Evolutionary conservation across 2,797 vertebrate species (phyloP).

Genomic region (Iguana delicatissima): DNA sequence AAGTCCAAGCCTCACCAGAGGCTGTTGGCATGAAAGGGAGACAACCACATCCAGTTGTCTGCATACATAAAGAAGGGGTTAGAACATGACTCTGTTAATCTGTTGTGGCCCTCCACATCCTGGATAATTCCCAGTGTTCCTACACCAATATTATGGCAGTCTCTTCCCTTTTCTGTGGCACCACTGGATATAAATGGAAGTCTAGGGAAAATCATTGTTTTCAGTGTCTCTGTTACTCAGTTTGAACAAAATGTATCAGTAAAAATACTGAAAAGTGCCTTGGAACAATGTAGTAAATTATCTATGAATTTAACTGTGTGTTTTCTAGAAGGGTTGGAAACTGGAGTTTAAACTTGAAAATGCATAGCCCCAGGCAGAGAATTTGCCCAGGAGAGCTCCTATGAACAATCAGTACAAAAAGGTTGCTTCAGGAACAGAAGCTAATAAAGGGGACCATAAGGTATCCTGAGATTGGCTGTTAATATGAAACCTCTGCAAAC

Average conservation of each 20-base stretch:
- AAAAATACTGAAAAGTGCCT: no score
- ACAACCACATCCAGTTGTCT: neutral
- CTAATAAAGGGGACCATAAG: neutral
- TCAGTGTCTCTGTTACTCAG: neutral
- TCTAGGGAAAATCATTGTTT: neutral
- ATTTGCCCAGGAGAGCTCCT: neutral
- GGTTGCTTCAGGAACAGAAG: neutral
- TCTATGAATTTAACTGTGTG: neutral
- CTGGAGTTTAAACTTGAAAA: neutral
- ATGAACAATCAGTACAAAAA: neutral
- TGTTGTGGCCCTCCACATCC: neutral
- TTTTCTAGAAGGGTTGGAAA: neutral
- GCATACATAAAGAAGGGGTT: neutral
- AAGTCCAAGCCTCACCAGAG: neutral
- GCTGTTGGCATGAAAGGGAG: neutral
- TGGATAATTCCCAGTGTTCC: neutral
- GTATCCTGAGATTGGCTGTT: neutral
- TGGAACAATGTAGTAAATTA: neutral
- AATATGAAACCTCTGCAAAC: neutral
- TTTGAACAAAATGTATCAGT: neutral
- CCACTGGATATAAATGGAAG: neutral
- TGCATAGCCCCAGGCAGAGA: neutral
- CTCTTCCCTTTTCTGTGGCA: neutral
- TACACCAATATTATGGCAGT: neutral
- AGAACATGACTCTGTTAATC: neutral